phyloP scores from a whole-genome alignment of 2,888 invertebrate genomes.

The Pachydiplax longipennis region DNA sequence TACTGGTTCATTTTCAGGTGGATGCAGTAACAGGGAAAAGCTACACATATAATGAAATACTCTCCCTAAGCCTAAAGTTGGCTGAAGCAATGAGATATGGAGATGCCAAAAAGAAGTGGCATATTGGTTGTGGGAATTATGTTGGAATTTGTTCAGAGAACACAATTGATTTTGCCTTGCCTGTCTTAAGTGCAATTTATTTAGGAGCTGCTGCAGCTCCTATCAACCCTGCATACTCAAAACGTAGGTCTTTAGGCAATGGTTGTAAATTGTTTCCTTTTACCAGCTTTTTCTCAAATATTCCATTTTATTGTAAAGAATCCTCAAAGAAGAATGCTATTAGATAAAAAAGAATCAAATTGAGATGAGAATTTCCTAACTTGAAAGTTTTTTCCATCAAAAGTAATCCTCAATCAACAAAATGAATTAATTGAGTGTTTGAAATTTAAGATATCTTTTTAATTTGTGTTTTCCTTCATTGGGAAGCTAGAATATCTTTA shows the following conservation, averaged over 20 bases:
- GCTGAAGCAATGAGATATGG: constrained; percentile 64
- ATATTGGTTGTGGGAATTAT: constrained; percentile 62
- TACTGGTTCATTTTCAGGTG: constrained; percentile 60
- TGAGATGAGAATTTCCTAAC: too few relatives aligned
- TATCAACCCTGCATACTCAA: constrained; percentile 70
- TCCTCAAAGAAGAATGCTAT: too few relatives aligned
- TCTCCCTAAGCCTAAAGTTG: constrained; percentile 66
- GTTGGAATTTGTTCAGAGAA: constrained; percentile 71
- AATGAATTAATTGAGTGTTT: too few relatives aligned
- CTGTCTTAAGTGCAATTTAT: constrained; percentile 66
- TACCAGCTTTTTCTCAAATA: too few relatives aligned
- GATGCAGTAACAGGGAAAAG: constrained; percentile 67
- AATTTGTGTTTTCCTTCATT: too few relatives aligned
- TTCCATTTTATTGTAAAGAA: too few relatives aligned
- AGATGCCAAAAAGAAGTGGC: constrained; percentile 55
- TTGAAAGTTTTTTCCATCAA: too few relatives aligned
- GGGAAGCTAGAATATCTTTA: too few relatives aligned
- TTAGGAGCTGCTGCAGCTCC: constrained; percentile 69
- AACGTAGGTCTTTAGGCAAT: constrained; percentile 59
- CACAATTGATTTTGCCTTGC: constrained; percentile 67
- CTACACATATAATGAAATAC: constrained; percentile 64
- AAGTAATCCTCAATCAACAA: too few relatives aligned
- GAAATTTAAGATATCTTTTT: too few relatives aligned
- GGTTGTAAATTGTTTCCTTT: too few relatives aligned
- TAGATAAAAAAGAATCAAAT: too few relatives aligned